Conservation (phyloP, 2,797 vertebrate genomes). For the Sebastes steindachneri region DNA sequence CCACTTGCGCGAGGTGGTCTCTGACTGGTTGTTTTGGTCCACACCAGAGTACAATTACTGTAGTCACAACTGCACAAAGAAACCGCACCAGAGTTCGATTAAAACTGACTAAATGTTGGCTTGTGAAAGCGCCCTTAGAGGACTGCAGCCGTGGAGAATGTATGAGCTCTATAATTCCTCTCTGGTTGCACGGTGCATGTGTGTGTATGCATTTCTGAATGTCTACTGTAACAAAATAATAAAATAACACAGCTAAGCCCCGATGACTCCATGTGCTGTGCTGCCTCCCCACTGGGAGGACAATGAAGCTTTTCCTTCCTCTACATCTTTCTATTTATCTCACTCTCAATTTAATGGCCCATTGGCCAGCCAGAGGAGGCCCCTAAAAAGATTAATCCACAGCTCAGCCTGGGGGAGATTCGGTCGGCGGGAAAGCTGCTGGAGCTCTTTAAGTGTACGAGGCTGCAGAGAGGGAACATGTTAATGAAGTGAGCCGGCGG, state of each 20-base stretch:
- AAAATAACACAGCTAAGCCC: conserved; percentile 14
- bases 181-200: background rate
- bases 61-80: no score
- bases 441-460: conserved; percentile 5
- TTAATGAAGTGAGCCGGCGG: conserved; percentile 1
- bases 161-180: background rate
- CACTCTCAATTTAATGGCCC: conserved; percentile 49
- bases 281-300: conserved; percentile 35
- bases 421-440: background rate
- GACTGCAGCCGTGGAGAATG: background rate
- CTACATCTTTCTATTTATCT: conserved; percentile 38
- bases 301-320: conserved; percentile 38
- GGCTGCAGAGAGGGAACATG: background rate
- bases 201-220: background rate
- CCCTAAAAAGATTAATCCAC: conserved; percentile 37
- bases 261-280: conserved; percentile 11
- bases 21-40: no score
- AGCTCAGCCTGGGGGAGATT: conserved; percentile 20
- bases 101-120: no score
- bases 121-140: background rate
- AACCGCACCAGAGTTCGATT: no score
- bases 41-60: no score
- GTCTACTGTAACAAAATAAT: conserved; percentile 24
- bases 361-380: conserved; percentile 21
- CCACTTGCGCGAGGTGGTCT: no score